phyloP scores from a whole-genome alignment of 2,888 invertebrate species.

The Anorthoa munda region DNA sequence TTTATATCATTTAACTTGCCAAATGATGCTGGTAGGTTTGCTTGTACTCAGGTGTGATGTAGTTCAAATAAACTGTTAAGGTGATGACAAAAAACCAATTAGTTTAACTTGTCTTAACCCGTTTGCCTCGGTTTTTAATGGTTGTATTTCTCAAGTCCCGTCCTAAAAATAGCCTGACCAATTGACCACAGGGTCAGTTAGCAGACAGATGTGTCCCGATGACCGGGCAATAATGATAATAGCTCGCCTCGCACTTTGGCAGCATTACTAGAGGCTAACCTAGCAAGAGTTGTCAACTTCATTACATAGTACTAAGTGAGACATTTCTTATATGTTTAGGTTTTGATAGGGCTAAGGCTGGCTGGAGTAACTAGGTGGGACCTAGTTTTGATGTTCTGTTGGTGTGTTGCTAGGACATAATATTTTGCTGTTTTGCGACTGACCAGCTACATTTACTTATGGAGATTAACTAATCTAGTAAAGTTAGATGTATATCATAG shows the following conservation, averaged over 20 bases:
- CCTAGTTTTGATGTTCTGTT: not conserved
- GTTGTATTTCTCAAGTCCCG: conserved; percentile 1
- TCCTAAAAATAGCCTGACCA: conserved; percentile 36
- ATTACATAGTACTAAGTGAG: conserved; percentile 54
- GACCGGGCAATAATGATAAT: conserved; percentile 59
- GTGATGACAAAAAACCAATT: not conserved
- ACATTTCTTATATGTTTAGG: conserved; percentile 25
- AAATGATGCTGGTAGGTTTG: not conserved
- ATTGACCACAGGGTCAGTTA: conserved; percentile 28
- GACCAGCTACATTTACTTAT: too few relatives aligned
- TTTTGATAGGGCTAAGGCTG: not conserved
- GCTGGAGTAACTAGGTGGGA: not conserved
- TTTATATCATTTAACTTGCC: not conserved
- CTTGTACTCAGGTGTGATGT: too few relatives aligned
- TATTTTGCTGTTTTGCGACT: not conserved
- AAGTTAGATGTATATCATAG: not conserved
- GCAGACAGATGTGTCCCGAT: conserved; percentile 44
- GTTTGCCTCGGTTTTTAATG: conserved; percentile 1
- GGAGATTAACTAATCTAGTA: not conserved
- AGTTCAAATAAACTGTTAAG: not conserved
- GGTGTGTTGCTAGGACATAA: not conserved
- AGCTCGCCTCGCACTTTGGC: conserved; percentile 20
- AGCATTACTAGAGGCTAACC: conserved; percentile 36
- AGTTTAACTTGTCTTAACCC: not conserved
- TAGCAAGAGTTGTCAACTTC: conserved; percentile 53